Evolutionary conservation across 2,113 vertebrate genomes (phyloP), one percentile per base, ranked within the genome.

Genomic region (Otolemur garnettii): DNA sequence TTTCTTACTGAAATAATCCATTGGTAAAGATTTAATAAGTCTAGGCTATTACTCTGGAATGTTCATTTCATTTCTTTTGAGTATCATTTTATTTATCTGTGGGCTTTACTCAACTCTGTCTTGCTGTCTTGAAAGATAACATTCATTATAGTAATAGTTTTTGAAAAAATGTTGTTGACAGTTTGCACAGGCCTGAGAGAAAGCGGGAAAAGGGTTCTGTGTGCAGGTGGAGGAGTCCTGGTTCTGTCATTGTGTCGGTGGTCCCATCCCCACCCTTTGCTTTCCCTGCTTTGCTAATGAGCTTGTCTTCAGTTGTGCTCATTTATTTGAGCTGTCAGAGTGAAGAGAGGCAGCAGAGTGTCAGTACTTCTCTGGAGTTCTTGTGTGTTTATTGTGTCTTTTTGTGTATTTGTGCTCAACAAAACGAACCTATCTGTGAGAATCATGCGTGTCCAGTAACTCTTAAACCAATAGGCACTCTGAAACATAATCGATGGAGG

Each of bases 21-120:
- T 72, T 71, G 13, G 3, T 84, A 81, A 92, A 93, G 64, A 79
- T 93, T 72, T 90, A 85, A 30, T 57, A 85, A 30, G 45, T 68
- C 17, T 77, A 59, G 81, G 24, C 50, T 79, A 0, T 68, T 97
- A 24, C 35, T 89, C 45, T 53, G 83, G 35, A 74, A 87, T 72
- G 74, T 68, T 45, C 57, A 64, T 92, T 93, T 74, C 42, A 50
- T 87, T 80, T 82, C 28, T 78, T 95, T 86, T 72, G 42, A 71
- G 24, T 77, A 74, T 91, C 9, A 59, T 91, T 94, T 88, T 87
- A n/a, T 84, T 92, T 91, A 69, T 53, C 83, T 17, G 7, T 66
- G 62, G 33, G 55, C 1, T 92, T 95, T 80, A 28, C n/a, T 87
- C 26, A 42, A 77, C 26, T 89, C 3, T 79, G 4, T 93, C 71